phyloP scores from a whole-genome alignment of 2,888 invertebrate species.

The Drosophila monieri region DNA sequence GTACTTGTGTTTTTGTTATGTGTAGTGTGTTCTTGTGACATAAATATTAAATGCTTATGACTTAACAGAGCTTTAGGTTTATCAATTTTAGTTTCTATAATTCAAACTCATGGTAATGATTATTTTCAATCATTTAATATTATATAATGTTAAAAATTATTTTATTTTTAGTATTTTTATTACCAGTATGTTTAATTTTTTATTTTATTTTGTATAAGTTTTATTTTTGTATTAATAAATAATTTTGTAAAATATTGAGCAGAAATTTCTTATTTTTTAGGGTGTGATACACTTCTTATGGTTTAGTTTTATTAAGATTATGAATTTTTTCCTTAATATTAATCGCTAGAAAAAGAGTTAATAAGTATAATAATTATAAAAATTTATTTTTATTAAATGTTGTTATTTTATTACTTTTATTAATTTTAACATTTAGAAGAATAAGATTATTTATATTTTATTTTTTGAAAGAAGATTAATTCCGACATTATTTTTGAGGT shows the following conservation, averaged over 20 bases:
- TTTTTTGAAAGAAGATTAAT: background rate
- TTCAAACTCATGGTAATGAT: too few species aligned
- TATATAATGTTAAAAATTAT: slow-evolving; percentile 51
- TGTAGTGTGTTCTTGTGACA: too few species aligned
- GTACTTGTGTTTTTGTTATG: too few species aligned
- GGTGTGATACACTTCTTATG: slow-evolving; percentile 76
- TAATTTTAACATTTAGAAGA: slow-evolving; percentile 72
- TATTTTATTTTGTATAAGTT: slow-evolving; percentile 85
- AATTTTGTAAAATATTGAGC: slow-evolving; percentile 29
- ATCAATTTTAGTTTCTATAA: slow-evolving; percentile 43
- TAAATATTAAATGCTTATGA: too few species aligned
- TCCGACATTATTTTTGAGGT: background rate
- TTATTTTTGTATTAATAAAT: slow-evolving; percentile 84
- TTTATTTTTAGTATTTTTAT: slow-evolving; percentile 84
- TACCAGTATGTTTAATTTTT: slow-evolving; percentile 85
- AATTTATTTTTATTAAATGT: slow-evolving; percentile 86
- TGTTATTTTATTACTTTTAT: slow-evolving; percentile 82
- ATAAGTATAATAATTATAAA: slow-evolving; percentile 80
- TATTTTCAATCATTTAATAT: too few species aligned
- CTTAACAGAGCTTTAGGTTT: slow-evolving; percentile 87
- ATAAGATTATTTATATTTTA: slow-evolving; percentile 50
- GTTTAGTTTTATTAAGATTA: slow-evolving; percentile 86
- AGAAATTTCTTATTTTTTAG: slow-evolving; percentile 26
- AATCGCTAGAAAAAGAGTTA: slow-evolving; percentile 84
- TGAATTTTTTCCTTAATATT: slow-evolving; percentile 87